phyloP scores from a whole-genome alignment of 2,113 vertebrate genomes.

The Neodon shergylaensis region DNA sequence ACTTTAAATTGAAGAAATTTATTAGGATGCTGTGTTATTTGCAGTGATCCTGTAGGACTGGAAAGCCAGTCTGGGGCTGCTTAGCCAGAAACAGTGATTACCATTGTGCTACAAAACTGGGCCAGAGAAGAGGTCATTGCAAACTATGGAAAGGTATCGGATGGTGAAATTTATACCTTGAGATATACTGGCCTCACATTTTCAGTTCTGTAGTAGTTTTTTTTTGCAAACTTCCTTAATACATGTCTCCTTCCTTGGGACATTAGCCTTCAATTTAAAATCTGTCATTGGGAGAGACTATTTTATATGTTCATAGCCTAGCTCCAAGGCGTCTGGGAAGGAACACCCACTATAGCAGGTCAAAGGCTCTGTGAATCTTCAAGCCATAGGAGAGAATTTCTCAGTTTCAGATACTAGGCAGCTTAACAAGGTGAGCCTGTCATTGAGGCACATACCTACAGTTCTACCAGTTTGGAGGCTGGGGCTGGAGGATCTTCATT shows the following conservation, averaged over 20 bases:
- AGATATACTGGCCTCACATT: not conserved
- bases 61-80: not conserved
- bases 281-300: not conserved
- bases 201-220: conserved; percentile 39
- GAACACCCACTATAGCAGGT: not conserved
- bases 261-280: conserved; percentile 10
- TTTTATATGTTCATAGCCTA: conserved; percentile 15
- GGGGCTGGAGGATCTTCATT: not conserved
- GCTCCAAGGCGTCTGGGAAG: conserved; percentile 26
- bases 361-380: not conserved
- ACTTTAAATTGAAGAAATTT: conserved; percentile 32
- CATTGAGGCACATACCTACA: not conserved
- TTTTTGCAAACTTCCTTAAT: conserved; percentile 25
- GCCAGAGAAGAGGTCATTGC: conserved; percentile 14
- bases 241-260: not conserved
- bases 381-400: not conserved
- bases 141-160: not conserved
- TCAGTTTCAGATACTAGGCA: conserved; percentile 2
- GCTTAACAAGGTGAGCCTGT: not conserved
- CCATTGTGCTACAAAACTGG: conserved; percentile 33
- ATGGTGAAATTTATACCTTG: conserved; percentile 21
- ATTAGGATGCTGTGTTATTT: not conserved
- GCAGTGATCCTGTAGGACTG: conserved; percentile 38
- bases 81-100: conserved; percentile 40
- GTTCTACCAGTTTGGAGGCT: not conserved